Evolutionary conservation across 1,140 invertebrate genomes (phyloP).

Genomic region (Aphelenchoides avenae): DNA sequence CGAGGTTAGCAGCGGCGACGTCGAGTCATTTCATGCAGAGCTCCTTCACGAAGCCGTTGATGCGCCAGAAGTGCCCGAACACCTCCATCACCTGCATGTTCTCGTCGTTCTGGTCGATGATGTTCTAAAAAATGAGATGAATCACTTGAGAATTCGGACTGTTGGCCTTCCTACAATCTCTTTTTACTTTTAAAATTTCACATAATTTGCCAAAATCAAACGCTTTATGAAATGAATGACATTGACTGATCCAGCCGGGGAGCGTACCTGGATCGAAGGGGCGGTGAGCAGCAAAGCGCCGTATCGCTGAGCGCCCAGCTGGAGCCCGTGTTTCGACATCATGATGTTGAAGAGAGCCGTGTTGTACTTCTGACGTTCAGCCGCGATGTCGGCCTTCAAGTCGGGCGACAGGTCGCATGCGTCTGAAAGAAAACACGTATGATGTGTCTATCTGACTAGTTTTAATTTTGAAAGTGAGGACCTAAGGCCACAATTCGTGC

Average conservation of each 20-base stretch:
- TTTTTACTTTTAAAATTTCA: no score
- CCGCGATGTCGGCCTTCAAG: constrained; percentile 42
- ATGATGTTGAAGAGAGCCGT: constrained; percentile 50
- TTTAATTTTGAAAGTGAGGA: constrained; percentile 2
- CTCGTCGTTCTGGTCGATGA: constrained; percentile 31
- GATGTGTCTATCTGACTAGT: not conserved
- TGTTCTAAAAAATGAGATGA: constrained; percentile 20
- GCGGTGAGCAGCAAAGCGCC: constrained; percentile 58
- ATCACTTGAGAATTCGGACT: not conserved
- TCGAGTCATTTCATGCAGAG: constrained; percentile 35
- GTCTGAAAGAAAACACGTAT: constrained; percentile 27
- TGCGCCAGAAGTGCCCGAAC: constrained; percentile 33
- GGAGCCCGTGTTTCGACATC: constrained; percentile 38
- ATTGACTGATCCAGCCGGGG: no score
- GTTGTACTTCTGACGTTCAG: constrained; percentile 55
- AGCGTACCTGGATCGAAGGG: constrained; percentile 57
- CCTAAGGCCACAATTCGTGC: not conserved
- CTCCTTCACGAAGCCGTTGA: constrained; percentile 33
- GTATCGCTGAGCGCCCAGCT: constrained; percentile 52
- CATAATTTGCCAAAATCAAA: no score
- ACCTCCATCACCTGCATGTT: constrained; percentile 40
- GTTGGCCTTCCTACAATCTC: no score
- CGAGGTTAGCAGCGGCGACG: no score
- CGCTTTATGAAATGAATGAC: no score
- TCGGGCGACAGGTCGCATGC: constrained; percentile 48